Percentiles rank a stretch among this genome's conserved stretches.
phyloP scores from a whole-genome alignment of 2,888 invertebrate genomes.

The Perizoma flavofasciatum region DNA sequence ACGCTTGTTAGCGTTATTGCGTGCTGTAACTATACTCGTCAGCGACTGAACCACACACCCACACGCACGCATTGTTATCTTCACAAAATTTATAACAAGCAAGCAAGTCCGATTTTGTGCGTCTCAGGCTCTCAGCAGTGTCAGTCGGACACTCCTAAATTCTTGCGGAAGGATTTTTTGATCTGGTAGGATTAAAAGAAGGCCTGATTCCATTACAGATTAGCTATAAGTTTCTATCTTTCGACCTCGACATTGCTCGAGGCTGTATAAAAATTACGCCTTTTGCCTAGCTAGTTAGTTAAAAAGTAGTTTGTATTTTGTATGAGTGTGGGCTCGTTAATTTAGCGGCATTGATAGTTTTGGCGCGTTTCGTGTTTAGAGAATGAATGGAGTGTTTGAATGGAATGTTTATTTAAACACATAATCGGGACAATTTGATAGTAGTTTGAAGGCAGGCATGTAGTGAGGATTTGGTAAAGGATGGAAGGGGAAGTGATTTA shows the following conservation, averaged over 20 bases:
- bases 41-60: conserved; percentile 79
- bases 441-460: conserved; percentile 28
- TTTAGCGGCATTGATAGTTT: conserved; percentile 66
- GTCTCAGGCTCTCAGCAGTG: conserved; percentile 41
- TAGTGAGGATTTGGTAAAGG: conserved; percentile 5
- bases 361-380: conserved; percentile 52
- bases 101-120: conserved; percentile 76
- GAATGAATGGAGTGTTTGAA: conserved; percentile 56
- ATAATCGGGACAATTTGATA: conserved; percentile 40
- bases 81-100: conserved; percentile 82
- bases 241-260: conserved; percentile 59
- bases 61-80: conserved; percentile 81
- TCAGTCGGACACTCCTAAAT: conserved; percentile 77
- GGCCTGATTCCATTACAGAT: conserved; percentile 41
- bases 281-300: conserved; percentile 58
- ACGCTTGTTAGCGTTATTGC: conserved; percentile 84
- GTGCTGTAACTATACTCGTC: conserved; percentile 83
- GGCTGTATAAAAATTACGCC: conserved; percentile 53
- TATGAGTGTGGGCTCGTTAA: conserved; percentile 38
- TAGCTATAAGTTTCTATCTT: conserved; percentile 23
- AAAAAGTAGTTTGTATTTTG: conserved; percentile 21
- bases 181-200: not conserved
- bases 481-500: not conserved
- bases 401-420: conserved; percentile 51
- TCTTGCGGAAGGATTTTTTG: conserved; percentile 78